Evolutionary conservation across 2,888 invertebrate species (phyloP).

Genomic region (Orchesellides sinensis): DNA sequence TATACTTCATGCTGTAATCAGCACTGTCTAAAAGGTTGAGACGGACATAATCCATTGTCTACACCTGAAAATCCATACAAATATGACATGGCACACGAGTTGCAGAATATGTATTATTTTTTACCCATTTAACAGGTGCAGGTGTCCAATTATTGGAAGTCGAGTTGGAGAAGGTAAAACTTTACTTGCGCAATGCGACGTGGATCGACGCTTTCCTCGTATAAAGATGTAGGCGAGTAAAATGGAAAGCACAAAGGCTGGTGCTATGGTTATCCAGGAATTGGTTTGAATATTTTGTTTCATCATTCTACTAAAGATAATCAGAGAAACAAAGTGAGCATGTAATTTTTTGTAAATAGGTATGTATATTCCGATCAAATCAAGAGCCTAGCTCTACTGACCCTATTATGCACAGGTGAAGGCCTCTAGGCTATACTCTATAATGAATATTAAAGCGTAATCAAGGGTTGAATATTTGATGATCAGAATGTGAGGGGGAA

Average conservation of each 20-base stretch:
- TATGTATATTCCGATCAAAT: not conserved
- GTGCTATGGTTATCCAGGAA: constrained; percentile 56
- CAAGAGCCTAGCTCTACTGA: not conserved
- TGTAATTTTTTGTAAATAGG: not conserved
- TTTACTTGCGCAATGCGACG: constrained; percentile 40
- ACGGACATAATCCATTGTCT: constrained; percentile 33
- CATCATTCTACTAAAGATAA: constrained; percentile 35
- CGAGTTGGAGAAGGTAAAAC: constrained; percentile 68
- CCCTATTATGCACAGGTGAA: constrained; percentile 19
- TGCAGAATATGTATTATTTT: constrained; percentile 12
- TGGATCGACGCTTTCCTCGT: constrained; percentile 12
- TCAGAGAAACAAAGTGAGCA: constrained; percentile 3
- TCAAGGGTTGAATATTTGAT: constrained; percentile 20
- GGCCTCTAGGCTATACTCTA: constrained; percentile 35
- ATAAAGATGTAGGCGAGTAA: constrained; percentile 28
- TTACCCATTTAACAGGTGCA: constrained; percentile 73
- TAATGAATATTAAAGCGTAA: constrained; percentile 33
- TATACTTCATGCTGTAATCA: not conserved
- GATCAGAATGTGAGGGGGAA: not conserved
- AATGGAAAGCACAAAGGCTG: constrained; percentile 45
- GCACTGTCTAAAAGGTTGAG: constrained; percentile 28
- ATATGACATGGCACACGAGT: constrained; percentile 35
- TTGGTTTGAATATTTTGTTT: constrained; percentile 44
- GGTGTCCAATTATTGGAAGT: constrained; percentile 73
- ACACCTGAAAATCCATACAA: not conserved